A percentile compares a stretch with the other conserved stretches of the same genome.
These are phyloP conservation scores for Eilema caniola DNA, from an alignment of 2,888 invertebrate genomes.

Conservation along the genomic window DNA sequence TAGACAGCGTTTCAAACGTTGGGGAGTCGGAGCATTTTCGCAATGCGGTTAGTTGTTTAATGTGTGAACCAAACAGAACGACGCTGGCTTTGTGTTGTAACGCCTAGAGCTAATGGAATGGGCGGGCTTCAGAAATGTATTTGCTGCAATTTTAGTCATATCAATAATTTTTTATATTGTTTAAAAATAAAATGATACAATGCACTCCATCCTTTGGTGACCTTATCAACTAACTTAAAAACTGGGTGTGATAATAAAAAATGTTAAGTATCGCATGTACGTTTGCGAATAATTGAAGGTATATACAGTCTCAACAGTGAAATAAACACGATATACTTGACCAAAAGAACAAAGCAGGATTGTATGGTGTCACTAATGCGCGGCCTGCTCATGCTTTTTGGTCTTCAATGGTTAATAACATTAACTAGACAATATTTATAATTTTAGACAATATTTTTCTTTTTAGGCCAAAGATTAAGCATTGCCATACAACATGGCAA, in stretches of 20 bases:
- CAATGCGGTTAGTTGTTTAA: slow-evolving; percentile 55
- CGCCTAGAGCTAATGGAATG: slow-evolving; percentile 29
- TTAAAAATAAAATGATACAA: not conserved
- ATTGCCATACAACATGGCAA: too few species aligned
- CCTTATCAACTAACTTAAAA: too few species aligned
- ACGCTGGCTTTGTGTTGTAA: slow-evolving; percentile 40
- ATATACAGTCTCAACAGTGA: too few species aligned
- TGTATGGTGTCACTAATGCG: not conserved
- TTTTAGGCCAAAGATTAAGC: too few species aligned
- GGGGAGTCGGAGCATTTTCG: slow-evolving; percentile 43
- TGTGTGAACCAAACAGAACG: slow-evolving; percentile 57
- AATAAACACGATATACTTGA: too few species aligned
- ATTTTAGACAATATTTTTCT: too few species aligned
- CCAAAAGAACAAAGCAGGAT: not conserved
- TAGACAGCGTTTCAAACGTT: slow-evolving; percentile 31
- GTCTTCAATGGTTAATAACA: too few species aligned
- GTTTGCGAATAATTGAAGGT: too few species aligned
- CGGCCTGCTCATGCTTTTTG: too few species aligned
- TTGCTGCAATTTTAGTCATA: not conserved
- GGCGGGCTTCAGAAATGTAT: not conserved
- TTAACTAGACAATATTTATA: too few species aligned
- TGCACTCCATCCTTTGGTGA: not conserved
- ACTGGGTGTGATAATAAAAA: too few species aligned
- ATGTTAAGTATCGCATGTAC: too few species aligned
- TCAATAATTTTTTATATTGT: not conserved